These are phyloP conservation scores for Nematolebias whitei DNA, from an alignment of 2,113 vertebrate species.

Conservation along the genomic window DNA sequence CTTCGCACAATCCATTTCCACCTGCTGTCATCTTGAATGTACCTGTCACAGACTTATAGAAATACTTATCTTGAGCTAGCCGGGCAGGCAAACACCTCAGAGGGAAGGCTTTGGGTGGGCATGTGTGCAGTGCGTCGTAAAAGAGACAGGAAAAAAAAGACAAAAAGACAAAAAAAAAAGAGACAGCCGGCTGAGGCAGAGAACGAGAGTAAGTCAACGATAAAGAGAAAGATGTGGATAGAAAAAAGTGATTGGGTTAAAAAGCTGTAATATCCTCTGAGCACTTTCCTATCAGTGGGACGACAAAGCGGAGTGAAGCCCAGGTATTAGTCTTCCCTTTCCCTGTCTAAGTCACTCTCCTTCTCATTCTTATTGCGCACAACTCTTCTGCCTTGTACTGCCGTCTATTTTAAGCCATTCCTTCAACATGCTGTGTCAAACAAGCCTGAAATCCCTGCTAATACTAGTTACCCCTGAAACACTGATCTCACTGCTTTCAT, in stretches of 20 bases:
- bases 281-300: conserved; percentile 71
- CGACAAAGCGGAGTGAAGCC: conserved; percentile 74
- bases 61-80: conserved; percentile 66
- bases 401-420: conserved; percentile 82
- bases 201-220: conserved; percentile 51
- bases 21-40: conserved; percentile 59
- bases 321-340: conserved; percentile 79
- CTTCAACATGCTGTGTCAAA: conserved; percentile 78
- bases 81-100: conserved; percentile 69
- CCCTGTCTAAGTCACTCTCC: conserved; percentile 36
- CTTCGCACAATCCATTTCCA: conserved; percentile 36
- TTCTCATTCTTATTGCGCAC: conserved; percentile 36
- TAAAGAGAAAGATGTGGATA: conserved; percentile 62
- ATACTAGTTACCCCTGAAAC: conserved; percentile 83
- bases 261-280: conserved; percentile 78
- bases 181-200: conserved; percentile 27
- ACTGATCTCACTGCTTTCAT: conserved; percentile 81
- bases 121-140: conserved; percentile 27
- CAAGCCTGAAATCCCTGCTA: conserved; percentile 84
- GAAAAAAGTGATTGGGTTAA: conserved; percentile 65
- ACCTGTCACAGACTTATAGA: conserved; percentile 78
- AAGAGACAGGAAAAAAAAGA: conserved; percentile 14
- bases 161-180: conserved; percentile 31
- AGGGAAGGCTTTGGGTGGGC: conserved; percentile 56
- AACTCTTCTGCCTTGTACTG: conserved; percentile 64